These are phyloP conservation scores for Marmota monax DNA, from an alignment of 2,113 vertebrate genomes.

Conservation along the genomic window DNA sequence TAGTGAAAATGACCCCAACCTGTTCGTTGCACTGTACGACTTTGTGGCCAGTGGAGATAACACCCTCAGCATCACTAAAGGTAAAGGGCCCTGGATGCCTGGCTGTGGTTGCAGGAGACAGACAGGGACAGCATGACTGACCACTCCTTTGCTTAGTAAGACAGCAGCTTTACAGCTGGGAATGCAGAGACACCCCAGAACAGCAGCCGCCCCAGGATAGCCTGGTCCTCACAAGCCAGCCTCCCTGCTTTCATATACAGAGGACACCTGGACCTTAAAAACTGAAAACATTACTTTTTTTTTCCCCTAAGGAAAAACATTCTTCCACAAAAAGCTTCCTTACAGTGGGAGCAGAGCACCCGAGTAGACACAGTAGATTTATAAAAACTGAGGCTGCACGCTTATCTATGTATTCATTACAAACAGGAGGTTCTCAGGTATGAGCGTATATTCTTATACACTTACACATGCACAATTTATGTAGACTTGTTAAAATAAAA, in stretches of 20 bases:
- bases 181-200: neutral
- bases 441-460: rapidly evolving
- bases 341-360: neutral
- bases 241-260: neutral
- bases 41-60: constrained; percentile 99
- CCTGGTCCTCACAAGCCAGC: neutral
- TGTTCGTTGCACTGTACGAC: constrained; percentile 99
- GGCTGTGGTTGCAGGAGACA: neutral
- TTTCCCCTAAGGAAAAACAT: neutral
- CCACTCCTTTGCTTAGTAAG: neutral
- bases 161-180: neutral
- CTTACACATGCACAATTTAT: neutral
- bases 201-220: neutral
- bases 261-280: neutral
- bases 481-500: neutral
- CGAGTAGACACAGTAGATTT: neutral
- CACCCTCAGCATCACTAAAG: constrained; percentile 99
- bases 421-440: neutral
- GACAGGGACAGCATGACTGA: neutral
- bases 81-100: constrained; percentile 82
- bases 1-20: constrained; percentile 98
- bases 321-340: neutral
- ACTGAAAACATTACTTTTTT: neutral
- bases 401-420: neutral
- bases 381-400: neutral